These are phyloP conservation scores for Platycheirus rosarum DNA, from an alignment of 2,888 invertebrate genomes.

Conservation along the genomic window DNA sequence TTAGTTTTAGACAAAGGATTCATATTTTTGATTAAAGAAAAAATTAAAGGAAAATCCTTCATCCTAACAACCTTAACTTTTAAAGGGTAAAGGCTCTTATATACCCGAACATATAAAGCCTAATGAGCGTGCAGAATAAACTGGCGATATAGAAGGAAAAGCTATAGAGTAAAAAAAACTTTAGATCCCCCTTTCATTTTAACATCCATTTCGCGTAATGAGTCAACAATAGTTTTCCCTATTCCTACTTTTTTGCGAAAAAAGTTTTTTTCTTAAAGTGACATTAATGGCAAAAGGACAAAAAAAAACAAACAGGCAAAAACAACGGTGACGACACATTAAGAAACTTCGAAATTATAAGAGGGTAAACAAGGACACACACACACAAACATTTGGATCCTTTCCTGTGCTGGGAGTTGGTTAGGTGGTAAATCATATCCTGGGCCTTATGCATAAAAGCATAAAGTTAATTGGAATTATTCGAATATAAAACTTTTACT, in stretches of 20 bases:
- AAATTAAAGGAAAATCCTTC: constrained; percentile 18
- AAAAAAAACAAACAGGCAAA: constrained; percentile 22
- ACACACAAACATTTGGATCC: background rate
- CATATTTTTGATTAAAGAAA: constrained; percentile 23
- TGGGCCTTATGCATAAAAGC: constrained; percentile 4
- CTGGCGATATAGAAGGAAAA: constrained; percentile 1
- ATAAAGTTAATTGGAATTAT: constrained; percentile 69
- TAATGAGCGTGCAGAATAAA: constrained; percentile 9
- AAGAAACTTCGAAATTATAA: constrained; percentile 34
- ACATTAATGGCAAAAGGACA: constrained; percentile 52
- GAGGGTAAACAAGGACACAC: background rate
- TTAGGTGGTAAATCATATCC: no score
- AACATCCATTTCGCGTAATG: constrained; percentile 58
- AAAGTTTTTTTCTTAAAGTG: constrained; percentile 37
- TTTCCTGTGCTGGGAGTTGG: no score
- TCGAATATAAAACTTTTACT: constrained; percentile 67
- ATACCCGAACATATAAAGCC: background rate
- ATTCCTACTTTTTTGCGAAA: background rate
- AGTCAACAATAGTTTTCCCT: constrained; percentile 52
- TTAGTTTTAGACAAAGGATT: background rate
- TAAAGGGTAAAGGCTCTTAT: background rate
- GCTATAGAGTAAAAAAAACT: no score
- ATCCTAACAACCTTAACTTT: background rate
- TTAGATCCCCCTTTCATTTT: background rate
- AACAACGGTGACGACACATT: constrained; percentile 42